Evolutionary conservation across 2,888 invertebrate genomes (phyloP).

Genomic region (Andrena marginata): DNA sequence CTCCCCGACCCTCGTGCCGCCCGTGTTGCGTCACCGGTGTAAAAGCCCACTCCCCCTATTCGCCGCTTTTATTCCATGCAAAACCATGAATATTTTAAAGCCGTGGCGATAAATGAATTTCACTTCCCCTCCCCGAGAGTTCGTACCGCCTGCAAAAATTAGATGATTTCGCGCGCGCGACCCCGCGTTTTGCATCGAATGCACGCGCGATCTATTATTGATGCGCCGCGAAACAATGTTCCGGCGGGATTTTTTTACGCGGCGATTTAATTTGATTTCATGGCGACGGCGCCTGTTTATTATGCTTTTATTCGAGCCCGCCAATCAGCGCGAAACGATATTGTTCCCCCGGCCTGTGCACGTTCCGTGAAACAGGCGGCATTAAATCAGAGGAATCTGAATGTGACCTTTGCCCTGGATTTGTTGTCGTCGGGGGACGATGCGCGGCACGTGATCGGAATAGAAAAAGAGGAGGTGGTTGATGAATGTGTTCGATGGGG

Average conservation of each 20-base stretch:
- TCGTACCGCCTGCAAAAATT: slow-evolving; percentile 34
- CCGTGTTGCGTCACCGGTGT: background rate
- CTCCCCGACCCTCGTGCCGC: background rate
- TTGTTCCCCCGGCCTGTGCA: background rate
- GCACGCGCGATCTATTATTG: slow-evolving; percentile 50
- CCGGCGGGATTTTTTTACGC: slow-evolving; percentile 31
- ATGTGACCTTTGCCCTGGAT: slow-evolving; percentile 13
- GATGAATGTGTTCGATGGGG: background rate
- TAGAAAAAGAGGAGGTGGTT: no score
- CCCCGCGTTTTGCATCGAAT: slow-evolving; percentile 19
- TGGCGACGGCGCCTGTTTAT: slow-evolving; percentile 50
- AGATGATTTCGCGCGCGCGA: background rate
- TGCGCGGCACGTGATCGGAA: no score
- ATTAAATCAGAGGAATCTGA: slow-evolving; percentile 43
- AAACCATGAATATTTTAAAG: slow-evolving; percentile 67
- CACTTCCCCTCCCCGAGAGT: background rate
- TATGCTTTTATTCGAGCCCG: slow-evolving; percentile 55
- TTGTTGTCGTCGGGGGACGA: no score
- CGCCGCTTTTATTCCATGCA: slow-evolving; percentile 46
- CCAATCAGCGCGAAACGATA: slow-evolving; percentile 38
- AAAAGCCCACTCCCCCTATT: slow-evolving; percentile 1
- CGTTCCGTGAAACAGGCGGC: slow-evolving; percentile 17
- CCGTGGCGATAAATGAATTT: slow-evolving; percentile 47
- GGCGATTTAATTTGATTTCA: slow-evolving; percentile 46
- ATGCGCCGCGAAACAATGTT: slow-evolving; percentile 40